Base-by-base conservation (phyloP, 2,888 invertebrate species). In the Megamerina dolium region DNA sequence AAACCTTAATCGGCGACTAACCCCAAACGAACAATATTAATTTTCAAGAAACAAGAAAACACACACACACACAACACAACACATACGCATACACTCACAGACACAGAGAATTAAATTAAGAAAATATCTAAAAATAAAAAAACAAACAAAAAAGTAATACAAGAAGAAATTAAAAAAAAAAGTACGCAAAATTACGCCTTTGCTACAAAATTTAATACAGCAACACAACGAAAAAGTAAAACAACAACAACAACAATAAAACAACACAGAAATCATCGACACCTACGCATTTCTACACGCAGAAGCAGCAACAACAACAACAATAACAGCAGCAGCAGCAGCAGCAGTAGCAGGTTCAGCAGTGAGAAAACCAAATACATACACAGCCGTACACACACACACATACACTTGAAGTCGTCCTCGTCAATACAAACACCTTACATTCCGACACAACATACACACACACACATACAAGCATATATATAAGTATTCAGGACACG, bases 1-100 rank as follows among this genome's bases (percentile, higher is more conserved):
- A 53, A n/a, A n/a, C n/a, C n/a, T n/a, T n/a, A n/a, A 52, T 60
- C 59, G 61, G 60, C 60, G 52, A 58, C n/a, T n/a, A n/a, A 58
- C 55, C 59, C 58, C 20, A 40, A 32, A 36, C 9, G 10, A 43
- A n/a, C n/a, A n/a, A n/a, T n/a, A n/a, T n/a, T n/a, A n/a, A n/a
- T 39, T 2, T 5, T 18, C 5, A 27, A 13, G 17, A 5, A 20
- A n/a, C n/a, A 18, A 14, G 20, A 37, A 31, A 20, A 38, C 23
- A 37, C 19, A 12, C 14, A 37, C 36, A 23, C 30, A 14, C 13
- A 20, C 10, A 33, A 13, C n/a, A 9, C 2, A 12, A 14, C 10
- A n/a, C 31, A 12, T 29, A 27, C 26, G 18, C 26, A 10, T 21
- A 34, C 14, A 4, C 18, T 17, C 10, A 8, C 17, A 32, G 5